Conservation (phyloP, 1,140 invertebrate genomes). For the Steinernema feltiae region DNA sequence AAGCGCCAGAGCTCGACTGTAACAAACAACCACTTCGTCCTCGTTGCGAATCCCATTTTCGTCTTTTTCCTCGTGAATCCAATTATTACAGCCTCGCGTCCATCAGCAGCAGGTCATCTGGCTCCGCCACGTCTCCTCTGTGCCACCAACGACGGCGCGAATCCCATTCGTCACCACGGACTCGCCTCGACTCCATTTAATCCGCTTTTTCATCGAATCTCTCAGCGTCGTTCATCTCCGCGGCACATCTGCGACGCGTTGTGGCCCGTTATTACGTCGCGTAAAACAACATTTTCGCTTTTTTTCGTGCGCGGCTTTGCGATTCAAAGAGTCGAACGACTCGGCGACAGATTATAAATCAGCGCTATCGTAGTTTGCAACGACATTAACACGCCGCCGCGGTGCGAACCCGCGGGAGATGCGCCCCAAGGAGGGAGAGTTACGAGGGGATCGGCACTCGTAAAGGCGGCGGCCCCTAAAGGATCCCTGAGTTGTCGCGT, state of each 20-base stretch:
- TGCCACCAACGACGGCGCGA: not conserved
- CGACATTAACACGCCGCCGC: constrained; percentile 1
- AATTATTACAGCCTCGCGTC: not conserved
- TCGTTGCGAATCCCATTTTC: too few species aligned
- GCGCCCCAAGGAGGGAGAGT: not conserved
- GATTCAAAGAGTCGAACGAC: not conserved
- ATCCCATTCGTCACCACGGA: not conserved
- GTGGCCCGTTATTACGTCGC: constrained; percentile 13
- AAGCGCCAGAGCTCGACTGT: too few species aligned
- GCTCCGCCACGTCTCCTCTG: not conserved
- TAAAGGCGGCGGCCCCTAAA: constrained; percentile 14
- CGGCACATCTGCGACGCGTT: constrained; percentile 5
- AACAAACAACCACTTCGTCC: too few species aligned
- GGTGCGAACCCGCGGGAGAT: not conserved
- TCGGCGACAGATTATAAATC: constrained; percentile 11
- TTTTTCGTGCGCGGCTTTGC: not conserved
- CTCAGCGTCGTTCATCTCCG: not conserved
- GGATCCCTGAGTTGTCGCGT: not conserved
- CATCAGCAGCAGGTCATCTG: not conserved
- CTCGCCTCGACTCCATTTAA: not conserved
- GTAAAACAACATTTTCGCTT: constrained; percentile 3
- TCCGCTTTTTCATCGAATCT: not conserved
- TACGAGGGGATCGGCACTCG: not conserved
- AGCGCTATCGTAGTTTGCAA: constrained; percentile 10
- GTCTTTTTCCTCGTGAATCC: too few species aligned